phyloP scores from a whole-genome alignment of 1,140 invertebrate genomes.

The Pseudobourletiella spinata region DNA sequence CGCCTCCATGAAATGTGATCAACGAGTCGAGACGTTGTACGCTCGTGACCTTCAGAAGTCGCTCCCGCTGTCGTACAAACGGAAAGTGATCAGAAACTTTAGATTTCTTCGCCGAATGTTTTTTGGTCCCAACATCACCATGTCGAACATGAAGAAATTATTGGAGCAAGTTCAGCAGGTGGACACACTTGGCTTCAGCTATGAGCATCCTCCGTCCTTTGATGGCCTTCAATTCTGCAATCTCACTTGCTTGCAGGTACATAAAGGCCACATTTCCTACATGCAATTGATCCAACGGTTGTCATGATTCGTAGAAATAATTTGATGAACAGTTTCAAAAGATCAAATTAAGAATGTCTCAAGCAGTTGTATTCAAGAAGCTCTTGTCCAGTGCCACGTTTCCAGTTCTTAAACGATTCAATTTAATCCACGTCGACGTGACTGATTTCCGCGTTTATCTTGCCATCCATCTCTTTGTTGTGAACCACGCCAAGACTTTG shows the following conservation, averaged over 20 bases:
- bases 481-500: neutral
- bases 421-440: neutral
- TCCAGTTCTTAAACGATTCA: neutral
- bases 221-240: neutral
- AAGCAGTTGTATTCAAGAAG: neutral
- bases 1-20: neutral
- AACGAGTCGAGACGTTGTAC: neutral
- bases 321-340: slow-evolving; percentile 1
- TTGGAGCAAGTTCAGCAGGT: neutral
- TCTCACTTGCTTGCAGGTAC: slow-evolving; percentile 2
- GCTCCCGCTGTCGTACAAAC: neutral
- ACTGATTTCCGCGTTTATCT: neutral
- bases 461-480: slow-evolving; percentile 1
- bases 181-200: neutral
- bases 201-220: neutral
- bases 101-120: neutral
- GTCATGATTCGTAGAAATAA: neutral
- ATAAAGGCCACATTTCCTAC: no score
- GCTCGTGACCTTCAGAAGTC: neutral
- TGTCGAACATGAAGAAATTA: neutral
- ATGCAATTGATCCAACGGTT: no score
- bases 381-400: neutral
- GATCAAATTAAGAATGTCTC: neutral
- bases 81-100: neutral
- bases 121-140: neutral